Conservation (phyloP, 2,113 vertebrate species). For the Mustela nigripes region DNA sequence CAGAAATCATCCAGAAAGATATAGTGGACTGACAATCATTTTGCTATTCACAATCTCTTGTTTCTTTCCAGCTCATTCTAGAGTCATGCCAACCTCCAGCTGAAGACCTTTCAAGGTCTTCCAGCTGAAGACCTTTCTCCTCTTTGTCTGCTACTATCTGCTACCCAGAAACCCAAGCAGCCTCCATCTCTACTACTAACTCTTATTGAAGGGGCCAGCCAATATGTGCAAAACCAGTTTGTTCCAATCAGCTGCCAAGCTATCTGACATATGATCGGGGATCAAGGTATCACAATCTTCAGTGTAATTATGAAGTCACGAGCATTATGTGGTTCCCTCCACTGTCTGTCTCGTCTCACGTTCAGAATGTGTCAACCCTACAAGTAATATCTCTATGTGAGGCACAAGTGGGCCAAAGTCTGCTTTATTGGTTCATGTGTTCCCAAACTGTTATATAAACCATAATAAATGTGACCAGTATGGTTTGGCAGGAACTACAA, state of each 20-base stretch:
- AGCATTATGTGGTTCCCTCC: background rate
- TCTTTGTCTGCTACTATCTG: background rate
- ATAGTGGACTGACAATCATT: background rate
- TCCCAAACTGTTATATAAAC: background rate
- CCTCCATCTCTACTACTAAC: background rate
- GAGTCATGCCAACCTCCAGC: background rate
- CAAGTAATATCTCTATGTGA: background rate
- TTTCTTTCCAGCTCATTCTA: background rate
- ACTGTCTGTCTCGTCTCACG: background rate
- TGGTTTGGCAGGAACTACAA: conserved; percentile 7
- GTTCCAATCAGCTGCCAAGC: background rate
- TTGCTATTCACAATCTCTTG: background rate
- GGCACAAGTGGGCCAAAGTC: background rate
- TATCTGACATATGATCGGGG: background rate
- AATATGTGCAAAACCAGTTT: background rate
- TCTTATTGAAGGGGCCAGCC: background rate
- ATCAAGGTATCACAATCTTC: background rate
- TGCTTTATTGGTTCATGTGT: background rate
- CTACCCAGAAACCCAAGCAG: background rate
- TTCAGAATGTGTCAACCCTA: background rate
- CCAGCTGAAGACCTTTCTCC: background rate
- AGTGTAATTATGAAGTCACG: background rate
- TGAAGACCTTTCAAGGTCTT: background rate
- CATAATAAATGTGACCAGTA: background rate
- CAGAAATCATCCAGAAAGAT: background rate